These are phyloP conservation scores for Pseudochromis fuscus DNA, from an alignment of 2,797 vertebrate species.

Conservation along the genomic window DNA sequence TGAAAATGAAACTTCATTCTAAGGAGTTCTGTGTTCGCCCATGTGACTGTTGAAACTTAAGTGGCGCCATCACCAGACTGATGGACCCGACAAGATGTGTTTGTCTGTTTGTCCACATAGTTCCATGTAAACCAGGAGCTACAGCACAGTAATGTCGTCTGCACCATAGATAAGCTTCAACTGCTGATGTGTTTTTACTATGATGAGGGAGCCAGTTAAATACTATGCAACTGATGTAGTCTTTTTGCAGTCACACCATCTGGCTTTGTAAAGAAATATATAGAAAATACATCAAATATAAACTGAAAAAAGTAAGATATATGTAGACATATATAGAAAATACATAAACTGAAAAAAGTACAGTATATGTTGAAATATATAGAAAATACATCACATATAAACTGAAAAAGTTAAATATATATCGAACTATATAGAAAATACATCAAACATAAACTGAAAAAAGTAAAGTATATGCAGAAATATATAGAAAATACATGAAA, in stretches of 20 bases:
- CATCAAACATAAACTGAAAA: too few relatives aligned
- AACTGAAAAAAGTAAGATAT: too few relatives aligned
- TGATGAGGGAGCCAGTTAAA: conserved; percentile 22
- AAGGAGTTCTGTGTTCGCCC: conserved; percentile 14
- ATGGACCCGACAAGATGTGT: conserved; percentile 37
- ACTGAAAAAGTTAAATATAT: too few relatives aligned
- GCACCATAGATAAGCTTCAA: conserved; percentile 15
- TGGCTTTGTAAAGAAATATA: too few relatives aligned
- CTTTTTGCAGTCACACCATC: neutral
- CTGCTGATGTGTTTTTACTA: conserved; percentile 19
- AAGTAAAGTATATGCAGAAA: too few relatives aligned
- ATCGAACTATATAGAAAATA: too few relatives aligned
- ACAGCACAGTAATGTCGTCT: conserved; percentile 10
- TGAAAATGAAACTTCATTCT: conserved; percentile 10
- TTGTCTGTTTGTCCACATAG: conserved; percentile 35
- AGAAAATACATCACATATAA: too few relatives aligned
- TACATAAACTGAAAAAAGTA: too few relatives aligned
- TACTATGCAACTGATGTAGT: neutral
- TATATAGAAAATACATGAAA: too few relatives aligned
- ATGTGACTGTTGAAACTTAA: conserved; percentile 42
- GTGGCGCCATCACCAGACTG: conserved; percentile 49
- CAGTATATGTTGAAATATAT: too few relatives aligned
- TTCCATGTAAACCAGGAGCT: conserved; percentile 12
- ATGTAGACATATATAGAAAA: too few relatives aligned
- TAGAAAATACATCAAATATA: too few relatives aligned